A percentile compares a stretch with the other conserved stretches of the same genome.
These are phyloP conservation scores for Rhinella marina DNA, from an alignment of 2,797 vertebrate species.

Conservation along the genomic window DNA sequence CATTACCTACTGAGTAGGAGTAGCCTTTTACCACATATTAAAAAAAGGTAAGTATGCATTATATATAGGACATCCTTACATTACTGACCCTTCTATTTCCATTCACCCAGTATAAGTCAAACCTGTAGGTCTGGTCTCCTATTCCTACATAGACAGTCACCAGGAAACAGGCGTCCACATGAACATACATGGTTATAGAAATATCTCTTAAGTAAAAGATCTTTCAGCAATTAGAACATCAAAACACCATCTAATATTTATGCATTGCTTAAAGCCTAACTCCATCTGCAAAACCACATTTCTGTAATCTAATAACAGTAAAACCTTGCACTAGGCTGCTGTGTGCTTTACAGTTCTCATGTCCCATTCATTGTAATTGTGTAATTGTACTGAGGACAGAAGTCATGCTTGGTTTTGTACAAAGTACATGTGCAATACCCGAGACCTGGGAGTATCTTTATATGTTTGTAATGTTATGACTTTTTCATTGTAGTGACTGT, in stretches of 20 bases:
- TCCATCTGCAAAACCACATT: not conserved
- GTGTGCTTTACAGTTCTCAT: not conserved
- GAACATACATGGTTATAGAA: not conserved
- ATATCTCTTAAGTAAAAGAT: not conserved
- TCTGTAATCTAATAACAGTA: not conserved
- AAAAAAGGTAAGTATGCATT: too few relatives aligned
- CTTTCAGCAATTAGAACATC: not conserved
- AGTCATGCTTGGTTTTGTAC: too few relatives aligned
- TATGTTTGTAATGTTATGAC: too few relatives aligned
- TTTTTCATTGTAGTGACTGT: too few relatives aligned
- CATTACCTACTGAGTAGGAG: too few relatives aligned
- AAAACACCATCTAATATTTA: not conserved
- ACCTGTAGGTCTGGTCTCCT: not conserved
- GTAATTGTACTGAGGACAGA: too few relatives aligned
- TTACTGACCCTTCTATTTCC: not conserved
- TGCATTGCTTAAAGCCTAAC: not conserved
- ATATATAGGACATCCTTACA: too few relatives aligned
- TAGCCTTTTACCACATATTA: too few relatives aligned
- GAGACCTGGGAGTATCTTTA: too few relatives aligned
- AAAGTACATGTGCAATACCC: too few relatives aligned
- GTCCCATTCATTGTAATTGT: not conserved
- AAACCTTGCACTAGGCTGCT: not conserved
- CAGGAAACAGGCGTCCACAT: not conserved
- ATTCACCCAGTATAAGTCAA: not conserved
- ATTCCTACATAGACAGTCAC: too few relatives aligned